phyloP scores from a whole-genome alignment of 1,140 invertebrate genomes.

The Dermatophagoides farinae region DNA sequence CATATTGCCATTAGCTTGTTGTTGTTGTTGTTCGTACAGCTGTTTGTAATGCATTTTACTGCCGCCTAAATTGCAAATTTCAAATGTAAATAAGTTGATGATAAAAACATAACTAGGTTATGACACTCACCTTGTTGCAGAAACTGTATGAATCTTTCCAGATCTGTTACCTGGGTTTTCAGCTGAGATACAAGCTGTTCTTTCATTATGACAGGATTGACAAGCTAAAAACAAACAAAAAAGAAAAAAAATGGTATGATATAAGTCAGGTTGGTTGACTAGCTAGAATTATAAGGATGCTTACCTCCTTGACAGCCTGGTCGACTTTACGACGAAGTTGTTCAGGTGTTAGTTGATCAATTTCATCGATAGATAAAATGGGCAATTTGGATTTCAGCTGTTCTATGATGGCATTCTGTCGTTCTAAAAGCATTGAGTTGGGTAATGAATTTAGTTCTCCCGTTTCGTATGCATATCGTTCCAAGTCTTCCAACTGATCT shows the following conservation, averaged over 20 bases:
- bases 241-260: not conserved
- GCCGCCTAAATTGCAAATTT: not conserved
- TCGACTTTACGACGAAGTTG: slow-evolving; percentile 58
- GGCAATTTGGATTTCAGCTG: slow-evolving; percentile 52
- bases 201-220: slow-evolving; percentile 85
- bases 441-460: slow-evolving; percentile 32
- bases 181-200: slow-evolving; percentile 81
- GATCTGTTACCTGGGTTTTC: slow-evolving; percentile 85
- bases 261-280: not conserved
- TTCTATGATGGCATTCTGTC: slow-evolving; percentile 68
- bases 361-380: slow-evolving; percentile 45
- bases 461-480: slow-evolving; percentile 69
- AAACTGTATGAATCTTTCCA: slow-evolving; percentile 90
- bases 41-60: not conserved
- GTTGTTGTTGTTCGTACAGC: not conserved
- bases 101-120: not conserved
- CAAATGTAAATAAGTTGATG: not conserved
- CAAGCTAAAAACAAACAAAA: slow-evolving; percentile 54
- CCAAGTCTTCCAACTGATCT: slow-evolving; percentile 73
- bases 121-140: slow-evolving; percentile 38
- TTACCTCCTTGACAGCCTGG: slow-evolving; percentile 44
- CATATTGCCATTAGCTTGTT: not conserved
- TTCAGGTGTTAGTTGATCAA: slow-evolving; percentile 44
- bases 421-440: slow-evolving; percentile 56
- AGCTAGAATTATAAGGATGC: not conserved